These are phyloP conservation scores for Bombus breviceps DNA, from an alignment of 1,140 invertebrate species.

Conservation along the genomic window DNA sequence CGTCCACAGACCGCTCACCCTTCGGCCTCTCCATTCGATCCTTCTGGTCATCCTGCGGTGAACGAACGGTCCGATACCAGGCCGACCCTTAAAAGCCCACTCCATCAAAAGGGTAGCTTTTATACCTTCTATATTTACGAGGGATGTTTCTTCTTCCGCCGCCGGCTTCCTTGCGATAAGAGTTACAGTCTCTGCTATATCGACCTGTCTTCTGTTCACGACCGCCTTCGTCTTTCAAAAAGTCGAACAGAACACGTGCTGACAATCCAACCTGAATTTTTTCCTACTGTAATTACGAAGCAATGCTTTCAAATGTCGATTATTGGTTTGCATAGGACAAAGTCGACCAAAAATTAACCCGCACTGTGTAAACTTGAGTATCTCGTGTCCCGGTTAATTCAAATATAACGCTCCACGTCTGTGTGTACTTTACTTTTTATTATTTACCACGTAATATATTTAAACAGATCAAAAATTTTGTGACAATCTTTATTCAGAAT, in stretches of 20 bases:
- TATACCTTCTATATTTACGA: conserved; percentile 81
- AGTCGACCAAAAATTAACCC: too few species aligned
- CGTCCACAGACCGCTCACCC: conserved; percentile 45
- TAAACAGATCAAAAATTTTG: not conserved
- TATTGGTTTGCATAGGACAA: too few species aligned
- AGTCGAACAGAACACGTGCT: conserved; percentile 40
- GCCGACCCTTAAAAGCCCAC: conserved; percentile 77
- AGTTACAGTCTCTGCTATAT: conserved; percentile 71
- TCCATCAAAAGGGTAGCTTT: conserved; percentile 81
- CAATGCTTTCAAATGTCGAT: too few species aligned
- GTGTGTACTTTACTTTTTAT: not conserved
- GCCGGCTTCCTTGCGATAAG: conserved; percentile 77
- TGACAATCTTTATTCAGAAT: not conserved
- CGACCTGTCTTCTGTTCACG: conserved; percentile 49
- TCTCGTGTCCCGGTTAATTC: not conserved
- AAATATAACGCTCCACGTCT: too few species aligned
- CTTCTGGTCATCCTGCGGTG: conserved; percentile 74
- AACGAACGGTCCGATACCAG: conserved; percentile 70
- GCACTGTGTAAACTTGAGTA: too few species aligned
- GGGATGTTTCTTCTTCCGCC: conserved; percentile 78
- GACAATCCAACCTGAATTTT: fast-evolving
- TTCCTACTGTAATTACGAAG: not conserved
- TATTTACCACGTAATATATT: not conserved
- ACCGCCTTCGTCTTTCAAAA: conserved; percentile 22
- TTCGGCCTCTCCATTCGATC: conserved; percentile 47